Conservation (phyloP, 2,888 invertebrate genomes). For the Epistrophe eligans region DNA sequence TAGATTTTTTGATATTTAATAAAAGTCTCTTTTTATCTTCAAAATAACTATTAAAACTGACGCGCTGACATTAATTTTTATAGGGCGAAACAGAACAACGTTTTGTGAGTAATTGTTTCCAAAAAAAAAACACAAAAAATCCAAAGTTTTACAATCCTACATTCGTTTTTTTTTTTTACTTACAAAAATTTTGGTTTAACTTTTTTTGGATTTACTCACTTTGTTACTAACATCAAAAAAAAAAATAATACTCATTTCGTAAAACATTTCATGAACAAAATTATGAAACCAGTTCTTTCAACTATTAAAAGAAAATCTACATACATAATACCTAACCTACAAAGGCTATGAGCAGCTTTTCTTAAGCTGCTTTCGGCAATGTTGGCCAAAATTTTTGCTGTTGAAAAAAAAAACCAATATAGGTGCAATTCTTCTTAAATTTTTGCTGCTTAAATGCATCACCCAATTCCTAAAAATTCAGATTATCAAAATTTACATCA, state of each 20-base stretch:
- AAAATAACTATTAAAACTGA: constrained; percentile 78
- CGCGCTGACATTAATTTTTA: constrained; percentile 83
- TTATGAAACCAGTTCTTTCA: constrained; percentile 42
- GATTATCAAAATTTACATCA: constrained; percentile 41
- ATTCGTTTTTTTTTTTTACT: constrained; percentile 73
- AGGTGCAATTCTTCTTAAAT: constrained; percentile 61
- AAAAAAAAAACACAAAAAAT: constrained; percentile 77
- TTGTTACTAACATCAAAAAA: constrained; percentile 60
- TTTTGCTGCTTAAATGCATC: constrained; percentile 71
- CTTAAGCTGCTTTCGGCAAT: constrained; percentile 33
- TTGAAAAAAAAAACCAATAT: constrained; percentile 45
- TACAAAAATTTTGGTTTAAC: constrained; percentile 71
- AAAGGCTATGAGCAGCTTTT: constrained; percentile 50
- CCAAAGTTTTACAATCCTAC: constrained; percentile 78
- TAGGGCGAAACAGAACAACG: constrained; percentile 84
- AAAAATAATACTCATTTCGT: constrained; percentile 53
- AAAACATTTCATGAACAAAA: constrained; percentile 30
- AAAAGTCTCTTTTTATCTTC: constrained; percentile 70
- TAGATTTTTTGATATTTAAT: constrained; percentile 69
- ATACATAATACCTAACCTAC: background rate
- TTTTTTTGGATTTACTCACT: constrained; percentile 72
- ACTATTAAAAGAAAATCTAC: constrained; percentile 1
- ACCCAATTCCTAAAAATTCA: constrained; percentile 33
- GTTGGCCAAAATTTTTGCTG: constrained; percentile 57
- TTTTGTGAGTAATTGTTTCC: constrained; percentile 84